phyloP scores from a whole-genome alignment of 2,888 invertebrate genomes.

The Corythucha ciliata region DNA sequence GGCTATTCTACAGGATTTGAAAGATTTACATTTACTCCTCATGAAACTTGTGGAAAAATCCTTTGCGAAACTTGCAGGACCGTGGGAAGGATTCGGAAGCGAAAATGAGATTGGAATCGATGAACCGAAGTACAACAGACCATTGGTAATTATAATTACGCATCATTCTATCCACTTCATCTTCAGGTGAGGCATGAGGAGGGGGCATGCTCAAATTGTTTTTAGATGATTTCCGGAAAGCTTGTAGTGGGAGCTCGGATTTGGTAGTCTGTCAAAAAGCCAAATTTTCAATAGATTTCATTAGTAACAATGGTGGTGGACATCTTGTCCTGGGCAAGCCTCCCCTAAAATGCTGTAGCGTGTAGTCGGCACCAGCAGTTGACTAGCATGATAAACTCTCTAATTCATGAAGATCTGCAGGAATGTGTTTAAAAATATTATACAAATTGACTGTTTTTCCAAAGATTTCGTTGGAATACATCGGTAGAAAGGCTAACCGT shows the following conservation, averaged over 20 bases:
- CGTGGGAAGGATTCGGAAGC: slow-evolving; percentile 30
- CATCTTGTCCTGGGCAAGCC: no score
- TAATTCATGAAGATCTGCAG: no score
- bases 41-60: slow-evolving; percentile 25
- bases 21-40: slow-evolving; percentile 18
- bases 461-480: slow-evolving; percentile 31
- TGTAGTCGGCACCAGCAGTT: no score
- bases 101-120: slow-evolving; percentile 30
- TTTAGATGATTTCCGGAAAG: no score
- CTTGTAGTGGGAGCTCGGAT: not conserved
- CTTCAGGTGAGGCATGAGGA: no score
- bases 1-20: slow-evolving; percentile 28
- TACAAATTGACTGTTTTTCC: no score
- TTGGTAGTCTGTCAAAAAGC: not conserved
- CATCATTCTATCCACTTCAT: not conserved
- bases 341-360: no score
- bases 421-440: no score
- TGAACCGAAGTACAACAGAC: slow-evolving; percentile 26
- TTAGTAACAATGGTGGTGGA: no score
- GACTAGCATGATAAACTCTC: no score
- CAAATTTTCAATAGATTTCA: no score
- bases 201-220: no score
- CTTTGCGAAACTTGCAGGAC: slow-evolving; percentile 21
- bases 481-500: slow-evolving; percentile 25
- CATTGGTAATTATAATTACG: slow-evolving; percentile 21